phyloP scores from a whole-genome alignment of 2,888 invertebrate species.

The Onchidella celtica region DNA sequence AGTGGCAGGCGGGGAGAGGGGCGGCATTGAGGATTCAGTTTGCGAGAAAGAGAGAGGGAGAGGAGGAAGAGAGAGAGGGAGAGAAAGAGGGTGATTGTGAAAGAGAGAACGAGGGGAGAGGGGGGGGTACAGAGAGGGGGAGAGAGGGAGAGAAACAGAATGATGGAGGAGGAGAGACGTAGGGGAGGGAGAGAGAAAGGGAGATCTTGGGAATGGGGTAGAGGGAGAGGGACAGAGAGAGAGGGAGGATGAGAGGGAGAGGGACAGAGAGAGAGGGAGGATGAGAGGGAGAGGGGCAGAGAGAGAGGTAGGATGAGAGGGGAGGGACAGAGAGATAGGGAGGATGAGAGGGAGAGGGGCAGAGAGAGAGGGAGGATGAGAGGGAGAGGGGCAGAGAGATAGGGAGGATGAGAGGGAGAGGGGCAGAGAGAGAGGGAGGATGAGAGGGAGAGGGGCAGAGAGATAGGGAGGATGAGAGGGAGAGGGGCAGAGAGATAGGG shows the following conservation, averaged over 20 bases:
- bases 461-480: too few relatives aligned
- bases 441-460: not conserved
- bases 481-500: too few relatives aligned
- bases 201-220: too few relatives aligned
- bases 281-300: constrained; percentile 1
- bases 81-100: not conserved
- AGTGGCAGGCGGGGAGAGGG: too few relatives aligned
- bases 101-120: not conserved
- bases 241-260: too few relatives aligned
- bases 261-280: too few relatives aligned
- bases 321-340: too few relatives aligned
- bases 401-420: too few relatives aligned
- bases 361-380: not conserved
- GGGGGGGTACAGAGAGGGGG: constrained; percentile 1
- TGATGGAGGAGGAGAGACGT: not conserved
- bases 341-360: not conserved
- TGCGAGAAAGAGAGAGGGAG: not conserved
- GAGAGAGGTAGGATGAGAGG: too few relatives aligned
- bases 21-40: too few relatives aligned
- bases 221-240: too few relatives aligned
- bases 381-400: not conserved
- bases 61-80: not conserved
- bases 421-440: not conserved
- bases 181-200: constrained; percentile 6
- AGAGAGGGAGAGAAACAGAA: not conserved